phyloP scores from a whole-genome alignment of 92 coral and sea anemone species.

The Palythoa grandiflora region DNA sequence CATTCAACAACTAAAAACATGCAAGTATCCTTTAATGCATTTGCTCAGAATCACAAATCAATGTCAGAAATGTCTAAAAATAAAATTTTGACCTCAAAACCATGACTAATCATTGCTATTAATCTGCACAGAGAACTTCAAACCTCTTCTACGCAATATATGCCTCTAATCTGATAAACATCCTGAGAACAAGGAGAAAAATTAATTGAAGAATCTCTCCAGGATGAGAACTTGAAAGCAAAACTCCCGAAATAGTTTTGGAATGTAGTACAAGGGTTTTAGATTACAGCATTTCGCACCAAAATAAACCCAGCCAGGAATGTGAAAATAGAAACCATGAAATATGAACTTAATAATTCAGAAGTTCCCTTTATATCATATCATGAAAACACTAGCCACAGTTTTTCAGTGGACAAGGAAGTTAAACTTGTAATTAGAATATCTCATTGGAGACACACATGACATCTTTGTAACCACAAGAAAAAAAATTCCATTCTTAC shows the following conservation, averaged over 20 bases:
- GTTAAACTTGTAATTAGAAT: neutral
- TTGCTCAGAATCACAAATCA: neutral
- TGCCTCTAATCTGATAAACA: neutral
- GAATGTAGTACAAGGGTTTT: slow-evolving; percentile 32
- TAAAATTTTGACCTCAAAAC: neutral
- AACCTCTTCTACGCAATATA: neutral
- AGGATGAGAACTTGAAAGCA: slow-evolving; percentile 6
- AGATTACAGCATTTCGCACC: slow-evolving; percentile 17
- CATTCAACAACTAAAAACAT: neutral
- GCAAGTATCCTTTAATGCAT: neutral
- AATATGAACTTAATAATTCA: neutral
- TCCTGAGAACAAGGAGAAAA: neutral
- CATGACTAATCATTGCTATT: neutral
- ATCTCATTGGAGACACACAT: neutral
- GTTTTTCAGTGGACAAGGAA: neutral
- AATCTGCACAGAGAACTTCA: neutral
- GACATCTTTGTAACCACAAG: neutral
- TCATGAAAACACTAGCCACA: neutral
- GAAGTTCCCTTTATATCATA: neutral
- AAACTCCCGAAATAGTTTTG: slow-evolving; percentile 36
- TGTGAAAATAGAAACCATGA: neutral
- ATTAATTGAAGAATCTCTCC: neutral
- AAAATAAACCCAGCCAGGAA: slow-evolving; percentile 21
- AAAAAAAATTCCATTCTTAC: slow-evolving; percentile 37
- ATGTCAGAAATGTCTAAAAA: neutral